Base-by-base conservation (phyloP, 2,113 vertebrate species). In the Epinephelus cyanopodus region DNA sequence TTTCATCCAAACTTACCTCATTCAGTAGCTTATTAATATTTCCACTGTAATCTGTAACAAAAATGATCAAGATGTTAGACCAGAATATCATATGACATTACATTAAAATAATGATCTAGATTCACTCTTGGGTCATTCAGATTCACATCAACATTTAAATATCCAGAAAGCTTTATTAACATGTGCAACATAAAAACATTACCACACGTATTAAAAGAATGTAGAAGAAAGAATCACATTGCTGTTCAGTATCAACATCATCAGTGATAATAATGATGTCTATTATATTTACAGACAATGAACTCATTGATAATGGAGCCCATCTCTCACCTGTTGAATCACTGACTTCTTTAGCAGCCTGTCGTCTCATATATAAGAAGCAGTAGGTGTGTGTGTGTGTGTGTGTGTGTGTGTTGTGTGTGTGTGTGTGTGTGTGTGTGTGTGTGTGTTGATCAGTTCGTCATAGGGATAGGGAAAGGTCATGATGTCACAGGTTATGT, bases 401-500 rank as follows among this genome's bases (percentile, higher is more conserved):
- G n/a, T 68, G 12, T 52, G 29, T 21, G 33, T 62, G 60, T 39
- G 33, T 63, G 33, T 42, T 42, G 48, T 63, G 25, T 50, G 56
- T 74, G 53, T 56, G 50, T 53, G 12, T 69, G 23, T 37, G 58
- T 29, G 29, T 29, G 29, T 29, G 39, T 57, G 17, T 65, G n/a
- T 58, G 23, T 67, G 15, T 58, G n/a, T 68, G 12, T 52, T 17
- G 21, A 42, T 85, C 27, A 68, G 23, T 71, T 65, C 1, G 52
- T n/a, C 25, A 64, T 57, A 17, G 68, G 2, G 50, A 68, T 17
- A 37, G 48, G 52, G 23, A 0, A 79, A 4, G 60, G 61, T 84
- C 65, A 58, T 62, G 70, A 79, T 76, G 77, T 82, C 71, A 83
- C 9, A 60, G 56, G 23, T 72, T 23, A 67, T 19, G 23, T 27